These are phyloP conservation scores for Parazoanthus darwini DNA, from an alignment of 92 coral and sea anemone species.

Conservation along the genomic window DNA sequence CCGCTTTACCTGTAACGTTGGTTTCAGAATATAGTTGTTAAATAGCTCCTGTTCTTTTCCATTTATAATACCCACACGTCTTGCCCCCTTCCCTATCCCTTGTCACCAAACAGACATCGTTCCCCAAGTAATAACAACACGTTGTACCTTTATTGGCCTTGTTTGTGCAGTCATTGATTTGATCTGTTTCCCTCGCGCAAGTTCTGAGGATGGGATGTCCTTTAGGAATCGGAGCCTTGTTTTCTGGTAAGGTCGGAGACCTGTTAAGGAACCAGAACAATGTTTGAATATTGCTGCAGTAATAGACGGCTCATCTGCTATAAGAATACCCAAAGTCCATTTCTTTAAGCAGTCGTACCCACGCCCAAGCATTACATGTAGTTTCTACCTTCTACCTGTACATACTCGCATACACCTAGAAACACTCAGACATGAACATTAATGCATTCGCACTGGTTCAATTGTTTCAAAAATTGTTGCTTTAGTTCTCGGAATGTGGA, in stretches of 20 bases:
- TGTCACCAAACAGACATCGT: not conserved
- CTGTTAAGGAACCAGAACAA: not conserved
- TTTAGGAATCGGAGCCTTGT: slow-evolving; percentile 71
- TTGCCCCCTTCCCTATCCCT: not conserved
- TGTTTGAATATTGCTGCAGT: not conserved
- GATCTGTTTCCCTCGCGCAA: not conserved
- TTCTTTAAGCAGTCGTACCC: not conserved
- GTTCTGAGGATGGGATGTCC: slow-evolving; percentile 53
- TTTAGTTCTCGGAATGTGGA: not conserved
- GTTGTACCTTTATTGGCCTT: slow-evolving; percentile 17
- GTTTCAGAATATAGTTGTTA: not conserved
- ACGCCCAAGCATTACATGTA: not conserved
- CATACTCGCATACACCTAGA: no score
- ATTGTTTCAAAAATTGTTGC: not conserved
- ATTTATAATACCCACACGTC: not conserved
- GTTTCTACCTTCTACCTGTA: no score
- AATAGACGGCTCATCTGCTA: not conserved
- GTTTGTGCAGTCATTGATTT: not conserved
- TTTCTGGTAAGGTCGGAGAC: slow-evolving; percentile 58
- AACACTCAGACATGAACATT: not conserved
- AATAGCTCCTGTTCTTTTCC: not conserved
- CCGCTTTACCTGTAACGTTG: slow-evolving; percentile 13
- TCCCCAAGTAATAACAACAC: not conserved
- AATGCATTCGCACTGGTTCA: not conserved
- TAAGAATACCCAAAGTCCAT: not conserved